Conservation (phyloP, 2,888 invertebrate species). For the Clunio marinus region DNA sequence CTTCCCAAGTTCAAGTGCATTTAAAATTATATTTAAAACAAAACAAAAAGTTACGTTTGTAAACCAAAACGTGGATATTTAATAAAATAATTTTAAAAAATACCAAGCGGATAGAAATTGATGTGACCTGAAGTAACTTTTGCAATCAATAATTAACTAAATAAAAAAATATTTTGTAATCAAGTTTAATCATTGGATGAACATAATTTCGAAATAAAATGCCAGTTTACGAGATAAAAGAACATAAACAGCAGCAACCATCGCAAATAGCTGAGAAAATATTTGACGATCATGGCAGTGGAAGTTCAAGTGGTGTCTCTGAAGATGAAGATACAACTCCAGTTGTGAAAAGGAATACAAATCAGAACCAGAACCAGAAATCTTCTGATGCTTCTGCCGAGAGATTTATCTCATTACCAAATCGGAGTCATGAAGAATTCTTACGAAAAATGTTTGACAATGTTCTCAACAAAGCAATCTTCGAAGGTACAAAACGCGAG, state of each 20-base stretch:
- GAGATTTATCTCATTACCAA: constrained; percentile 15
- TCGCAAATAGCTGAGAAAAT: constrained; percentile 4
- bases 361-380: neutral
- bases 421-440: constrained; percentile 65
- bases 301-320: constrained; percentile 29
- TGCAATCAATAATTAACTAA: constrained; percentile 4
- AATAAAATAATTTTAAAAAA: neutral
- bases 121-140: neutral
- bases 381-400: constrained; percentile 6
- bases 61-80: neutral
- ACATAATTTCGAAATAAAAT: constrained; percentile 17
- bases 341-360: neutral
- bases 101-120: neutral
- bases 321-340: constrained; percentile 34
- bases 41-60: neutral
- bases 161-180: constrained; percentile 15
- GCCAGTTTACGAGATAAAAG: constrained; percentile 15
- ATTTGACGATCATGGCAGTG: constrained; percentile 24
- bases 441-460: constrained; percentile 66
- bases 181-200: neutral
- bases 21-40: neutral
- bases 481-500: constrained; percentile 65
- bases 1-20: constrained; percentile 11
- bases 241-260: neutral
- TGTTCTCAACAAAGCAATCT: constrained; percentile 69